A percentile compares a stretch with the other conserved stretches of the same genome.
These are phyloP conservation scores for Myrmophylax atrothorax DNA, from an alignment of 2,113 vertebrate genomes.

Conservation along the genomic window DNA sequence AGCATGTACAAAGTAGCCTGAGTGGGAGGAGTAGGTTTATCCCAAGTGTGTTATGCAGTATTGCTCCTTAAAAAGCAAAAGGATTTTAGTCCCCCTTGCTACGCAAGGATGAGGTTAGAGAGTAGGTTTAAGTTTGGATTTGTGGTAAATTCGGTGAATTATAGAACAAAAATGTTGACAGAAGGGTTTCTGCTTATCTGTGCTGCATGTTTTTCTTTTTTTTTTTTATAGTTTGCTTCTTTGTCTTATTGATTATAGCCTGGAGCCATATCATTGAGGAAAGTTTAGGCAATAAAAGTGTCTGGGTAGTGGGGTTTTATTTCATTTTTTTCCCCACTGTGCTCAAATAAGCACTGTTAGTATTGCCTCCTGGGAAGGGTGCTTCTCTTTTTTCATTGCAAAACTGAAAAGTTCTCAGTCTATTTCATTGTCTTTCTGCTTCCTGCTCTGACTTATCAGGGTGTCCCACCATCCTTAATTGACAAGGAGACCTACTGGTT, in stretches of 20 bases:
- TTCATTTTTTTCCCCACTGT: background rate
- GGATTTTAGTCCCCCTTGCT: background rate
- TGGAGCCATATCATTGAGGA: background rate
- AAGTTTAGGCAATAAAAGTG: background rate
- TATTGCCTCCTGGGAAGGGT: background rate
- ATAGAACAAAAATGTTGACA: background rate
- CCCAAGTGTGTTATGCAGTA: background rate
- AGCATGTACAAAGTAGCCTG: rapidly evolving
- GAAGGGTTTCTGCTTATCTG: background rate
- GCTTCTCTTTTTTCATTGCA: background rate
- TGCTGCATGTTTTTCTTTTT: background rate
- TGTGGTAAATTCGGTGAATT: background rate
- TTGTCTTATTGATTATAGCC: background rate
- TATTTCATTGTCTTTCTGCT: background rate
- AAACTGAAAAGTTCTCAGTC: background rate
- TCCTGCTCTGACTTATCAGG: background rate
- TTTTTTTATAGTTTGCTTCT: background rate
- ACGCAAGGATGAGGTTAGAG: background rate
- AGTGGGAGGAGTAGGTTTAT: background rate
- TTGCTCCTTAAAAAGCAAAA: background rate
- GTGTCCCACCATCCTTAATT: background rate
- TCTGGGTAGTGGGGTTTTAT: background rate
- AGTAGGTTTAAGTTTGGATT: background rate
- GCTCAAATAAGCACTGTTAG: background rate
- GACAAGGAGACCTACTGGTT: background rate